These are phyloP conservation scores for Erebia ligea DNA, from an alignment of 2,888 invertebrate genomes.

Conservation along the genomic window DNA sequence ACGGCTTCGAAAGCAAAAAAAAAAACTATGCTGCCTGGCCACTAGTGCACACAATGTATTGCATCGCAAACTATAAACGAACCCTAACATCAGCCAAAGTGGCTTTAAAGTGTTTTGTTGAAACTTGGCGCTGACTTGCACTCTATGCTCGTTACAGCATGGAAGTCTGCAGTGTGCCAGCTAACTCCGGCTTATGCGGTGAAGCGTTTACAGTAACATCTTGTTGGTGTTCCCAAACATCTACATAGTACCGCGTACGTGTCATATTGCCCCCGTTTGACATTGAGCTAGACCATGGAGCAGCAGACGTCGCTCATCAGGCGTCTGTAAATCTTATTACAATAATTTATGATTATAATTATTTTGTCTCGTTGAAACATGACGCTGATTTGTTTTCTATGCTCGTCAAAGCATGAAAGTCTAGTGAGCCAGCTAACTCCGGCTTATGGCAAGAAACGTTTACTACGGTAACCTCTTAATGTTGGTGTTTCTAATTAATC, in stretches of 20 bases:
- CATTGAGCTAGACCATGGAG: too few relatives aligned
- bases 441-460: slow-evolving; percentile 44
- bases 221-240: slow-evolving; percentile 28
- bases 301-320: too few relatives aligned
- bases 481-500: slow-evolving; percentile 22
- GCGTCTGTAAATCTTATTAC: too few relatives aligned
- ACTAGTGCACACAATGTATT: slow-evolving; percentile 18
- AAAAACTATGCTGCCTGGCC: slow-evolving; percentile 40
- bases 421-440: slow-evolving; percentile 46
- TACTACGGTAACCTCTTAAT: slow-evolving; percentile 37
- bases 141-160: slow-evolving; percentile 48
- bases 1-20: slow-evolving; percentile 9
- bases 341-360: too few relatives aligned
- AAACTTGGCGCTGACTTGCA: slow-evolving; percentile 48
- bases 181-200: slow-evolving; percentile 49
- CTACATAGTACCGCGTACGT: slow-evolving; percentile 5
- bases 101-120: slow-evolving; percentile 50
- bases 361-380: slow-evolving; percentile 48
- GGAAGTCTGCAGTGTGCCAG: slow-evolving; percentile 39
- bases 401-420: slow-evolving; percentile 43
- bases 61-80: slow-evolving; percentile 34
- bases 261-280: slow-evolving; percentile 12
- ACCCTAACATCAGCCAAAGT: slow-evolving; percentile 38
- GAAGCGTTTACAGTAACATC: slow-evolving; percentile 40
- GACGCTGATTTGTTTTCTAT: slow-evolving; percentile 50